Base-by-base conservation (phyloP, 2,797 vertebrate species). In the Centroberyx gerrardi region DNA sequence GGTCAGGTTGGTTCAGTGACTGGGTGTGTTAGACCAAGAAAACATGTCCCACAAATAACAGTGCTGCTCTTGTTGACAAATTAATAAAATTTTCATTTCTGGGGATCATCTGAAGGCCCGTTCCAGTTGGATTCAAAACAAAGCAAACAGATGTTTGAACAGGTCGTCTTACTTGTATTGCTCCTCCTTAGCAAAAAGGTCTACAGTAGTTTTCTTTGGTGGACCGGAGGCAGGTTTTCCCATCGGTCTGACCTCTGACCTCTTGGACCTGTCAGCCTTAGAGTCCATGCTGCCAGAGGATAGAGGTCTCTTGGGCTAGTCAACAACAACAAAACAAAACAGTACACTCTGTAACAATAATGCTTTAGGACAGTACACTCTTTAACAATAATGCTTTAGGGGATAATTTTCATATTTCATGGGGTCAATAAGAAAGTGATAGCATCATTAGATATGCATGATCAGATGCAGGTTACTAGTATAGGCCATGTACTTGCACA, bases 141-240 rank as follows among this genome's bases (percentile, higher is more conserved):
- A 59, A 51, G 22, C 52, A 22, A 69, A 65, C 27, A 22, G 4
- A 42, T 28, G 15, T 18, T 0, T 10, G 51, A 59, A 62, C 38
- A 70, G 40, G 9, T 8, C 3, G 4, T 61, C 90, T 88, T 94
- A 97, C 97, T 94, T 97, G 93, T 96, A 97, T 85, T 95, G 89
- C 78, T 95, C 90, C 84, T 97, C 96, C 79, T 93, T 93, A n/a
- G 94, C 94, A 54, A 96, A 81, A 61, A 96, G 76, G 33, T 92
- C 94, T 33, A 84, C 82, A 2, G 87, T 69, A 4, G 49, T 36
- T 17, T 81, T 92, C 54, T 72, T 88, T 28, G 52, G 53, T 56
- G 82, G 80, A 73, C 49, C 83, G 63, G 84, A 87, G 17, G 80
- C 87, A 68, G 92, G 83, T 54, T 85, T 89, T 14, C 58, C 79